phyloP scores from a whole-genome alignment of 2,797 vertebrate genomes.

The Paedocypris micromegethes region DNA sequence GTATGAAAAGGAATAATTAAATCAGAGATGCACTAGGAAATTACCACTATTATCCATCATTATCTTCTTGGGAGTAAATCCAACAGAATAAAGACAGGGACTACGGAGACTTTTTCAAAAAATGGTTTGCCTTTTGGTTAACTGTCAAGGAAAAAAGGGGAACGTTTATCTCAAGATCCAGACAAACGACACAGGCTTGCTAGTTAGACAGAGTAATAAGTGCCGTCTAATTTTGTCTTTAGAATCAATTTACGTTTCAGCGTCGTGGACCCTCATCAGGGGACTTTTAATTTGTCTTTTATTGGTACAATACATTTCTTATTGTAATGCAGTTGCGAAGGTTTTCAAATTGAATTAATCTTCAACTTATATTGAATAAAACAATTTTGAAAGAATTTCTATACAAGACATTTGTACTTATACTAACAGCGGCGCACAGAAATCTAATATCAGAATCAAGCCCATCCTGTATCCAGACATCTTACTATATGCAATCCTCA shows the following conservation, averaged over 20 bases:
- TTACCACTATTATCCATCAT: slow-evolving; percentile 61
- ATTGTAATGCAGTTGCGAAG: not conserved
- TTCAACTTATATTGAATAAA: not conserved
- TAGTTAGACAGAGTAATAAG: slow-evolving; percentile 73
- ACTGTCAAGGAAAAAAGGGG: slow-evolving; percentile 59
- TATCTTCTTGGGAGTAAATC: slow-evolving; percentile 55
- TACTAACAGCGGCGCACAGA: slow-evolving; percentile 4
- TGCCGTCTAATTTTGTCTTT: slow-evolving; percentile 76
- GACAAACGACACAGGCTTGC: slow-evolving; percentile 68
- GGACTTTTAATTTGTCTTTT: slow-evolving; percentile 37
- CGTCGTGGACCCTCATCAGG: slow-evolving; percentile 64
- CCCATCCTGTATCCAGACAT: slow-evolving; percentile 2
- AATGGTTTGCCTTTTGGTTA: slow-evolving; percentile 56
- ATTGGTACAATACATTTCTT: not conserved
- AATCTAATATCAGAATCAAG: slow-evolving; percentile 24
- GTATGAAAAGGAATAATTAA: slow-evolving; percentile 50
- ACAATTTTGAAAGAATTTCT: not conserved
- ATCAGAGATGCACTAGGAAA: slow-evolving; percentile 60
- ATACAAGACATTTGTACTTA: slow-evolving; percentile 5
- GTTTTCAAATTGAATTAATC: not conserved
- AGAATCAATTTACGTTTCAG: slow-evolving; percentile 75
- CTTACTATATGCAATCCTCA: slow-evolving; percentile 16
- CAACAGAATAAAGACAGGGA: slow-evolving; percentile 45
- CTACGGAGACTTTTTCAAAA: slow-evolving; percentile 52
- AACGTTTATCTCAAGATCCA: slow-evolving; percentile 64